phyloP scores from a whole-genome alignment of 2,888 invertebrate species.

The Zele albiditarsus region DNA sequence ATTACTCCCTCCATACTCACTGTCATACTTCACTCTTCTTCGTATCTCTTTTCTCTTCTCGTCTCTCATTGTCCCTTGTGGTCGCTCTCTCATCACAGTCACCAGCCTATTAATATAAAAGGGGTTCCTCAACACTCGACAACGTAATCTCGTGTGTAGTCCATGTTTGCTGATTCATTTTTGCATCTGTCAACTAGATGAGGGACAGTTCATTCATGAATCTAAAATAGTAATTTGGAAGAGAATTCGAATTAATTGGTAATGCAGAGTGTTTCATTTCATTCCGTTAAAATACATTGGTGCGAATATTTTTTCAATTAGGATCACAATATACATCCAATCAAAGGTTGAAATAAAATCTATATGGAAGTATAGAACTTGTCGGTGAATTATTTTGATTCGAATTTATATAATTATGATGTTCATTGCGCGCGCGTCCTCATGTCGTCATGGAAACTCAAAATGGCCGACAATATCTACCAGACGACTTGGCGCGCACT shows the following conservation, averaged over 20 bases:
- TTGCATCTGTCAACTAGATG: conserved; percentile 42
- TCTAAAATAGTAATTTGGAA: not conserved
- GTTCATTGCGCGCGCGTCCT: conserved; percentile 1
- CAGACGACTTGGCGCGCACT: not conserved
- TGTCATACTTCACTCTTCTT: conserved; percentile 32
- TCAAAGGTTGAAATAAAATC: not conserved
- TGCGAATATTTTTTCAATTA: not conserved
- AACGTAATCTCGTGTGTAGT: conserved; percentile 66
- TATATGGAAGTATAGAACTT: not conserved
- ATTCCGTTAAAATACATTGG: not conserved
- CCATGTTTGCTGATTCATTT: conserved; percentile 65
- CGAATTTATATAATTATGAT: conserved; percentile 4
- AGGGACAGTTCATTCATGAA: conserved; percentile 14
- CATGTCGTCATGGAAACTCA: conserved; percentile 22
- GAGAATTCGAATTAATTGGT: not conserved
- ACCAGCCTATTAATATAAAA: conserved; percentile 72
- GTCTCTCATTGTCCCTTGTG: conserved; percentile 52
- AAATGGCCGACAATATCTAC: conserved; percentile 26
- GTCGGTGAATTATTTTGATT: not conserved
- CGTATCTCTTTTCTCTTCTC: conserved; percentile 41
- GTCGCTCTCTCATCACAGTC: conserved; percentile 64
- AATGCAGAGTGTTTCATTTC: not conserved
- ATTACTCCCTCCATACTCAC: conserved; percentile 44
- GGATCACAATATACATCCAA: not conserved
- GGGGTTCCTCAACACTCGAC: conserved; percentile 71